These are phyloP conservation scores for Drosophila insularis DNA, from an alignment of 1,140 invertebrate species.

Conservation along the genomic window DNA sequence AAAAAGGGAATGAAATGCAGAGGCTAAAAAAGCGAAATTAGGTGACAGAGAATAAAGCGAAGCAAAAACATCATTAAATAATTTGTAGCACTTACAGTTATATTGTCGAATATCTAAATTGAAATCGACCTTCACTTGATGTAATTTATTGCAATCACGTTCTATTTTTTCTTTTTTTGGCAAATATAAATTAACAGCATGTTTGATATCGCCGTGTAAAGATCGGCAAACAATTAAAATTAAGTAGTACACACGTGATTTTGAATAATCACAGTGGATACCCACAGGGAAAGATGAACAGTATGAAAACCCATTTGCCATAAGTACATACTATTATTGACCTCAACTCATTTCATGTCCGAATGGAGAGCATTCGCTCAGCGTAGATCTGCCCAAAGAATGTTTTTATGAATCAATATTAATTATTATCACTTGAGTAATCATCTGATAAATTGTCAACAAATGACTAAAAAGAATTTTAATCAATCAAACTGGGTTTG, in stretches of 20 bases:
- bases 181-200: not conserved
- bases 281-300: not conserved
- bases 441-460: no score
- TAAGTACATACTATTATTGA: no score
- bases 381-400: no score
- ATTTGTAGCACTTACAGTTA: not conserved
- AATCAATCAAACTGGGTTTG: no score
- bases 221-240: slow-evolving; percentile 37
- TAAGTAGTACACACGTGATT: slow-evolving; percentile 32
- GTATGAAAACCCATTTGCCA: no score
- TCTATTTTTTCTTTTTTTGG: slow-evolving; percentile 23
- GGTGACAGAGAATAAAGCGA: not conserved
- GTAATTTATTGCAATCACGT: slow-evolving; percentile 61
- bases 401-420: no score
- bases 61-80: slow-evolving; percentile 4
- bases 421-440: no score
- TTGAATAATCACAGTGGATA: slow-evolving; percentile 12
- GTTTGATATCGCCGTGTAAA: not conserved
- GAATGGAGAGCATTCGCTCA: no score
- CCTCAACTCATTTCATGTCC: no score
- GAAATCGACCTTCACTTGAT: slow-evolving; percentile 28
- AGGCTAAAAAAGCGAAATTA: not conserved
- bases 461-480: no score
- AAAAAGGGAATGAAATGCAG: not conserved
- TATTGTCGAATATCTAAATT: slow-evolving; percentile 20